Base-by-base conservation (phyloP, 2,113 vertebrate species). In the Dicrurus megarhynchus region DNA sequence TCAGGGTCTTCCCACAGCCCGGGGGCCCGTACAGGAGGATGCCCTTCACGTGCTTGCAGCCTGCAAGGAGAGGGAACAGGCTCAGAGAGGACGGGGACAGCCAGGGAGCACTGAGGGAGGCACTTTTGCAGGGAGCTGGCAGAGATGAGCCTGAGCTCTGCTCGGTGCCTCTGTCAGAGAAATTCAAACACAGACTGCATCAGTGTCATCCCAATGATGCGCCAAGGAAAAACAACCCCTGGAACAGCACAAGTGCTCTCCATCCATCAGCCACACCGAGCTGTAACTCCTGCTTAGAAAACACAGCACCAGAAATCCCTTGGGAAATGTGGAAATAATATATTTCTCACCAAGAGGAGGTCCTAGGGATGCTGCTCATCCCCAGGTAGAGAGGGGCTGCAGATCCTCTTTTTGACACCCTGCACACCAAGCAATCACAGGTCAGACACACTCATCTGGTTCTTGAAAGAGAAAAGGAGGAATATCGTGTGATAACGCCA, bases 21-120 rank as follows among this genome's bases (percentile, higher is more conserved):
- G 99, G 99, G 42, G 99, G 99, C 3, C 99, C 99, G 2, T 97
- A 99, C n/a, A 99, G 95, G 57, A 99, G 98, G 92, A 99, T 99
- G 56, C 99, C 99, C 96, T 99, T 99, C 89, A 99, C 99, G 6
- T 99, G 99, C 79, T 99, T 99, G 96, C 99, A 99, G 95, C 99
- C 99, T 99, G 90, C 56, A 91, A 67, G 10, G 73, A 87, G 75
- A 93, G 86, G 69, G 87, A 23, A 59, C 21, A 23, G 37, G 26
- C 20, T 94, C 13, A 28, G 77, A 19, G 41, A 46, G 73, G 30
- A 3, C 16, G 55, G 74, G 37, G 37, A 56, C 24, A 22, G 75
- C 17, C 30, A 16, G 1, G 11, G 3, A 13, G 33, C 7, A 4
- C 19, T 2, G 55, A 7, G 28, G 52, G 69, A 60, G 46, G 1